These are phyloP conservation scores for Coelopa frigida DNA, from an alignment of 1,140 invertebrate species.

Conservation along the genomic window DNA sequence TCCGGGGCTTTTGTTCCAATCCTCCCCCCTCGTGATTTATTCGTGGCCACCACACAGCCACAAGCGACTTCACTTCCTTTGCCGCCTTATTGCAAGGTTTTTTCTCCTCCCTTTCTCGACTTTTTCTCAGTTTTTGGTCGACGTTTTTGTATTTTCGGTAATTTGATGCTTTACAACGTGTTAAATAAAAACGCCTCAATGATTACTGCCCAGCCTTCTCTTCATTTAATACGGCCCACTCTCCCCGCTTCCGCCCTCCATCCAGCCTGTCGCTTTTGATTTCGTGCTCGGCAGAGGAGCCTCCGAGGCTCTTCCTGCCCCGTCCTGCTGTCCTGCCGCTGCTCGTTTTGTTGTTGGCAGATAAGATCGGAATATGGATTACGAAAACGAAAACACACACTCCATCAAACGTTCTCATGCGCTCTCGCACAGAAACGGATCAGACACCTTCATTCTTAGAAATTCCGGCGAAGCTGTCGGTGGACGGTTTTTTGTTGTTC, in stretches of 20 bases:
- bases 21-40: too few species aligned
- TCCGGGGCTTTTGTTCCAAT: too few species aligned
- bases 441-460: conserved; percentile 1
- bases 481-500: not conserved
- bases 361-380: conserved; percentile 18
- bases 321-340: not conserved
- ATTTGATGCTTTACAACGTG: conserved; percentile 18
- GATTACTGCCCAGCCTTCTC: conserved; percentile 19
- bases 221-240: not conserved
- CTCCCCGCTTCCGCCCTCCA: not conserved
- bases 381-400: conserved; percentile 10
- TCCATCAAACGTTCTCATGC: not conserved
- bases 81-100: not conserved
- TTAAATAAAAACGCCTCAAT: conserved; percentile 20
- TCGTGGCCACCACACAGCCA: too few species aligned
- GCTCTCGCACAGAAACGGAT: not conserved
- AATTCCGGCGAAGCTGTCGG: not conserved
- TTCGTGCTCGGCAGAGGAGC: not conserved
- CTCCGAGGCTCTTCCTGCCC: conserved; percentile 4
- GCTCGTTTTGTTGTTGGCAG: conserved; percentile 3
- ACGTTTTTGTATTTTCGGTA: conserved; percentile 14
- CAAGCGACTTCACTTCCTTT: not conserved
- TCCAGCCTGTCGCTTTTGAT: conserved; percentile 7
- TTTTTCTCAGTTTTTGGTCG: not conserved
- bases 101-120: not conserved